Evolutionary conservation across 2,888 invertebrate genomes (phyloP).

Genomic region (Neoscelio sp.): DNA sequence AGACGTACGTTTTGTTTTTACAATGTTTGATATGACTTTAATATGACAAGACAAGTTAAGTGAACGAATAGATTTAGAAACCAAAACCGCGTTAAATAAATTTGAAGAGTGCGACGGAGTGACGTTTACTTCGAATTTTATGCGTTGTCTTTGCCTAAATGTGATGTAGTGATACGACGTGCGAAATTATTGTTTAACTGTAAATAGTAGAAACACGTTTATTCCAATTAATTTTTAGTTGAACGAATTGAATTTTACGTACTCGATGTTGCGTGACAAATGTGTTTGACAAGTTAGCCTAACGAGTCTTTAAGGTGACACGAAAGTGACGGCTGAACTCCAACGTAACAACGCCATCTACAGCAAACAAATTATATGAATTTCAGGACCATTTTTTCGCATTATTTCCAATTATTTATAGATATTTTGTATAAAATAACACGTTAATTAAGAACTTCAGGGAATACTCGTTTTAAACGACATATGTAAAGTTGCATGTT

Average conservation of each 20-base stretch:
- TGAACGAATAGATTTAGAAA: conserved; percentile 5
- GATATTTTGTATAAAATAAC: no score
- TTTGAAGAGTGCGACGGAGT: background rate
- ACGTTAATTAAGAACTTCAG: no score
- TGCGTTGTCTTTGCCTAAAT: conserved; percentile 18
- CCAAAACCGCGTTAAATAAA: background rate
- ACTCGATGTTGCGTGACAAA: conserved; percentile 21
- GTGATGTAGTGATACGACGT: conserved; percentile 12
- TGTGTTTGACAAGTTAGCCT: conserved; percentile 17
- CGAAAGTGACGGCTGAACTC: no score
- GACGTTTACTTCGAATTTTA: conserved; percentile 6
- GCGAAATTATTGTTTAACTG: conserved; percentile 9
- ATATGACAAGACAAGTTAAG: conserved; percentile 26
- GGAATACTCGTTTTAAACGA: no score
- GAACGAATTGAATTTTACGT: conserved; percentile 2
- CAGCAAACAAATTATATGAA: no score
- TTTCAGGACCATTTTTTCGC: no score
- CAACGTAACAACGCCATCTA: no score
- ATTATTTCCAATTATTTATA: no score
- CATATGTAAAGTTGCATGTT: no score
- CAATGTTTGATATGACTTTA: conserved; percentile 39
- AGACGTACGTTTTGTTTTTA: conserved; percentile 3
- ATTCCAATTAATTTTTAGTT: background rate
- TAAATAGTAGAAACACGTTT: conserved; percentile 16
- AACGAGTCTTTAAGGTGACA: conserved; percentile 29